These are phyloP conservation scores for Nothoprocta pentlandii DNA, from an alignment of 2,113 vertebrate species.

Conservation along the genomic window DNA sequence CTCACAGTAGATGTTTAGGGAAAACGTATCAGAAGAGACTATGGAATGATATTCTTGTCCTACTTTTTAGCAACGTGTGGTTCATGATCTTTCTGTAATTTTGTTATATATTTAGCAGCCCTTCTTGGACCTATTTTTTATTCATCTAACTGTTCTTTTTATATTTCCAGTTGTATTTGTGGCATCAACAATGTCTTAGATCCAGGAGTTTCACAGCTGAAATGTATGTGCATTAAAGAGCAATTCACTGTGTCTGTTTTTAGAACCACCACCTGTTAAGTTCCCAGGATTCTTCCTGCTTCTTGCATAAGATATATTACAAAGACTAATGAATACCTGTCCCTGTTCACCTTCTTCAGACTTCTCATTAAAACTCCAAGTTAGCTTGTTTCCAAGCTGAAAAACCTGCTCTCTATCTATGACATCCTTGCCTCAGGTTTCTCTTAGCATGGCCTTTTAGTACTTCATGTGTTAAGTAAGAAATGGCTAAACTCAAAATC, in stretches of 20 bases:
- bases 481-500: neutral
- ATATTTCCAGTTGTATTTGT: constrained; percentile 49
- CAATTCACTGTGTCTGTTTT: constrained; percentile 32
- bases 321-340: neutral
- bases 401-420: neutral
- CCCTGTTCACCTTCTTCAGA: neutral
- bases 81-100: neutral
- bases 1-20: neutral
- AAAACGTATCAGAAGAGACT: neutral
- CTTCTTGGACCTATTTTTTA: neutral
- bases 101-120: neutral
- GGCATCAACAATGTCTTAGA: neutral
- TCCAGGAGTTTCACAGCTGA: constrained; percentile 52
- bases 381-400: neutral
- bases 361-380: neutral
- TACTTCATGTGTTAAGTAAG: neutral
- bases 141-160: constrained; percentile 57
- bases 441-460: neutral
- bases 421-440: neutral
- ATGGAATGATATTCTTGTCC: neutral
- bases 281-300: neutral
- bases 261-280: constrained; percentile 34
- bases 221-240: constrained; percentile 50
- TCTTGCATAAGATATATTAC: neutral
- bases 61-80: neutral